Evolutionary conservation across 1,140 invertebrate genomes (phyloP), one percentile per base, ranked within the genome.

Genomic region (Gonioctena quinquepunctata): DNA sequence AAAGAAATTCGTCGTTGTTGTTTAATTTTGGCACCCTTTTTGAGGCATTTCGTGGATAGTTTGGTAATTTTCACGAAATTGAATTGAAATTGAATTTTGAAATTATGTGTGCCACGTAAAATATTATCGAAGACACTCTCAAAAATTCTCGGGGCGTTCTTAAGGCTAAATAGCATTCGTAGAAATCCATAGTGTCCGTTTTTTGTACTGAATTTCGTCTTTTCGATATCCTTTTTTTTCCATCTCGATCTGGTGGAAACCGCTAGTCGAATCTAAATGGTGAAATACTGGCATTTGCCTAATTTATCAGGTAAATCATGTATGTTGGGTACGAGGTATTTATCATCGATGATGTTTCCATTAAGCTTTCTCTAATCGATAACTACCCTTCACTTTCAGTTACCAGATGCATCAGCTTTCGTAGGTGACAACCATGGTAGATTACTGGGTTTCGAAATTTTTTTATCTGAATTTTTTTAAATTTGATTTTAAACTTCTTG

Each of bases 241-340:
- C 27, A 28, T 28, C 8, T 76, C 21, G 25, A 79, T 76, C 68
- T 79, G 77, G 42, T 77, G 74, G 54, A 83, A 86, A 0, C 83
- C 85, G 7, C 73, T 80, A 0, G 74, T 71, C n/a, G 86, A 59
- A 75, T 88, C 86, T 2, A 88, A 67, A 1, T 80, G 79, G 26
- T 23, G 8, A 60, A 60, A 60, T 22, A 25, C 8, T 60, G 26
- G 7, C 3, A 23, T 25, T 18, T 60, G 3, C 18, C 21, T 4
- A 60, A 21, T 5, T 25, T 28, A 8, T 28, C 8, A 3, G 8
- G 8, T 3, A 28, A 8, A 28, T 28, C 8, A 28, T 28, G 27
- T 48, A 60, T 60, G 26, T 60, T 60, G 3, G 57, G 57, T 48
- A 60, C 3, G 25, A 19, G 57, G n/a, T 60, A 60, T 48, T 27